phyloP scores from a whole-genome alignment of 2,888 invertebrate species.

The Epistrophe eligans region DNA sequence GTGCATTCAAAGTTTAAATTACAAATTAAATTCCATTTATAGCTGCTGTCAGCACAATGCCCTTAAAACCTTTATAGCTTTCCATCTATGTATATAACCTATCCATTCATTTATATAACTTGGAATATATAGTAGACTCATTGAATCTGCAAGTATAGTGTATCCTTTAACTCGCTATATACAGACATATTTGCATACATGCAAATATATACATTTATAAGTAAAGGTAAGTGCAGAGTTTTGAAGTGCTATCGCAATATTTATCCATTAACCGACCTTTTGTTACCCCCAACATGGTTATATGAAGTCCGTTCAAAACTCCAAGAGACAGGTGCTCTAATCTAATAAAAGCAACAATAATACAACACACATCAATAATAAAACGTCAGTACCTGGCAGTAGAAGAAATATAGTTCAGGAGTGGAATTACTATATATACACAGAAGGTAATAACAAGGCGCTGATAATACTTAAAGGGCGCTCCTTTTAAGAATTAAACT shows the following conservation, averaged over 20 bases:
- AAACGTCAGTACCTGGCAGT: constrained; percentile 62
- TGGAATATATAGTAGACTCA: constrained; percentile 12
- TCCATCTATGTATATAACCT: background rate
- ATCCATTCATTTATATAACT: constrained; percentile 15
- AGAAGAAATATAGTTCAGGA: constrained; percentile 19
- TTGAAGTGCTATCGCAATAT: constrained; percentile 75
- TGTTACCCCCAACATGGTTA: constrained; percentile 53
- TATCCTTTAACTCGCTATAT: background rate
- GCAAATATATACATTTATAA: background rate
- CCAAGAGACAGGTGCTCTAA: constrained; percentile 70
- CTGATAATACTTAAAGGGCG: background rate
- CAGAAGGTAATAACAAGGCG: background rate
- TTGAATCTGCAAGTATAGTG: constrained; percentile 45
- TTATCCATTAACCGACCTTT: constrained; percentile 76
- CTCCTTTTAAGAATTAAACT: background rate
- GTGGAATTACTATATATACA: background rate
- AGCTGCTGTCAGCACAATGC: constrained; percentile 28
- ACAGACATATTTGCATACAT: background rate
- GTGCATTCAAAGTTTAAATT: constrained; percentile 64
- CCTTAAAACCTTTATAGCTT: constrained; percentile 37
- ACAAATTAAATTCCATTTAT: constrained; percentile 74
- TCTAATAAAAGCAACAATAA: constrained; percentile 75
- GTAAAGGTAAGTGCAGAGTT: constrained; percentile 6
- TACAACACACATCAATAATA: constrained; percentile 71
- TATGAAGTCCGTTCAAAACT: constrained; percentile 41